Conservation (phyloP, 1,140 invertebrate genomes). For the Cotesia glomerata region DNA sequence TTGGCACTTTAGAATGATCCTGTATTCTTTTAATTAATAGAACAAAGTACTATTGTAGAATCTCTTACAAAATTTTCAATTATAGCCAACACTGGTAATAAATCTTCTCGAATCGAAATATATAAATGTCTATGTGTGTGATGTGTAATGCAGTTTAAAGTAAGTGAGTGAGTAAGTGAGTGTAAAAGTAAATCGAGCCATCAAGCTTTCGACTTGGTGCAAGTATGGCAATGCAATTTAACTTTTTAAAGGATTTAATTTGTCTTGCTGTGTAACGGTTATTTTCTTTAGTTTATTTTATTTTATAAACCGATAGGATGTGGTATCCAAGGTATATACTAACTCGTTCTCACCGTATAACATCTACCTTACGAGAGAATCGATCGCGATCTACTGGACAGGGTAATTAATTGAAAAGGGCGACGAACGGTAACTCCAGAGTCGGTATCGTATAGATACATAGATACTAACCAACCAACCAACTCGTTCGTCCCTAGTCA, state of each 20-base stretch:
- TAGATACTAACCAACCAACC: too few species aligned
- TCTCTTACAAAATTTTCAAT: too few species aligned
- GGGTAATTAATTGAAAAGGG: slow-evolving; percentile 27
- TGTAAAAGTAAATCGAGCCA: neutral
- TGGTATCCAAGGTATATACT: neutral
- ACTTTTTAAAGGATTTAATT: slow-evolving; percentile 1
- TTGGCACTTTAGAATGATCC: too few species aligned
- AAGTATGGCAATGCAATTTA: neutral
- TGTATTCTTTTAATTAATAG: too few species aligned
- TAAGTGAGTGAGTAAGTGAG: neutral
- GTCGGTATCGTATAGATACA: neutral
- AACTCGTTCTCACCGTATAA: slow-evolving; percentile 10
- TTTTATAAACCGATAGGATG: too few species aligned
- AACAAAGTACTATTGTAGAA: too few species aligned
- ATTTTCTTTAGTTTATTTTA: slow-evolving; percentile 4
- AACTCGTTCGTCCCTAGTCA: neutral
- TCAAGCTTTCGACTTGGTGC: neutral
- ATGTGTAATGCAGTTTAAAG: neutral
- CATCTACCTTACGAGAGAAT: neutral
- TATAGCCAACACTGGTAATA: too few species aligned
- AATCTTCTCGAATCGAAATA: too few species aligned
- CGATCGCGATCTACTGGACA: slow-evolving; percentile 23
- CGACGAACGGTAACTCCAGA: slow-evolving; percentile 21
- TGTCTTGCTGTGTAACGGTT: neutral
- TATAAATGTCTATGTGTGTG: too few species aligned